Evolutionary conservation across 2,797 vertebrate species (phyloP), one percentile per base, ranked within the genome.

Genomic region (Parauchenoglanis ngamensis): DNA sequence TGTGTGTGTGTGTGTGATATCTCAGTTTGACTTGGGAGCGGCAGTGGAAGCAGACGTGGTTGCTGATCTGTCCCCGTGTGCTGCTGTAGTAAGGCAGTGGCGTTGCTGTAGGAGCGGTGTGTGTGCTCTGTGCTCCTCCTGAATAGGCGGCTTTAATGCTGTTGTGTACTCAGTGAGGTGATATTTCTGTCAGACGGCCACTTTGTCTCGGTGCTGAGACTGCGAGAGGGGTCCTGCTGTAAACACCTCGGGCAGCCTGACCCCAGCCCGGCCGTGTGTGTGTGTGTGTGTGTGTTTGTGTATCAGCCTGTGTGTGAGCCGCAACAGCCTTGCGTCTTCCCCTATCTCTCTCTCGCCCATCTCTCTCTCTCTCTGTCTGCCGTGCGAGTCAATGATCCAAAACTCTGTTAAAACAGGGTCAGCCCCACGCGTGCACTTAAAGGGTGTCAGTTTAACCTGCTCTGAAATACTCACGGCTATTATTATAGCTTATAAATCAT

Each of bases 401-500:
- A 96, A 94, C 96, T 93, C 91, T 94, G 95, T 95, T 96, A 95
- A 95, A 96, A 95, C 94, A 95, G 95, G 94, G 95, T 96, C 94
- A 93, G 93, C 95, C 94, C 95, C 94, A 86, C 84, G 93, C 90
- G 94, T 94, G 93, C 94, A 95, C 95, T 96, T 94, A 94, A 93
- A 96, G 93, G 92, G 91, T 94, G 95, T 95, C 95, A 94, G 93
- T 96, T 96, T 96, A 95, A 96, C 95, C 96, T 95, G 95, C 94
- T 95, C 95, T 92, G 91, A 95, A 96, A 96, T 95, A 96, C 95
- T 96, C 94, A 93, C 84, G 93, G 94, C 95, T 96, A 96, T 96
- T 96, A 96, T 96, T 95, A 94, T 95, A 95, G 94, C 95, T 95
- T 96, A 96, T 96, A 96, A 96, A 96, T 96, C 96, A 96, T 96